These are phyloP conservation scores for Therioaphis trifolii DNA, from an alignment of 2,888 invertebrate species.

Conservation along the genomic window DNA sequence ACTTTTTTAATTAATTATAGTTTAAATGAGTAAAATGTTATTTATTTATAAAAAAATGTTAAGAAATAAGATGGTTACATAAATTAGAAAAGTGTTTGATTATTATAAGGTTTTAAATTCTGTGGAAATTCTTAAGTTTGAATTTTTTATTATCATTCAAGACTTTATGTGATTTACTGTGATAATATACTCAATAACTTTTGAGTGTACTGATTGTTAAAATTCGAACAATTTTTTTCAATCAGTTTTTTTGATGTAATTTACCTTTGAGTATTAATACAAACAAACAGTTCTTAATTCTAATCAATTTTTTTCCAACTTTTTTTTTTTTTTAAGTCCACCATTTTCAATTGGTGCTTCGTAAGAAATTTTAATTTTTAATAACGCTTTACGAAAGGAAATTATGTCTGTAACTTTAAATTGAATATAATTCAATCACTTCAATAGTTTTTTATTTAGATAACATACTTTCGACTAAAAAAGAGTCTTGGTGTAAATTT, in stretches of 20 bases:
- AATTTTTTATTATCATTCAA: no score
- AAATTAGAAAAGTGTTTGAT: background rate
- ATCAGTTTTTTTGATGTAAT: background rate
- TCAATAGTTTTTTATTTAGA: no score
- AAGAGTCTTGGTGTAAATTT: background rate
- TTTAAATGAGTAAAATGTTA: slow-evolving; percentile 10
- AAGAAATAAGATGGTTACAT: background rate
- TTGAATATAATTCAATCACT: no score
- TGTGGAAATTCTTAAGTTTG: background rate
- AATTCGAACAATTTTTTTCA: background rate
- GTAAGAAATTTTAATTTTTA: no score
- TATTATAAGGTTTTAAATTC: background rate
- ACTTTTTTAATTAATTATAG: slow-evolving; percentile 34
- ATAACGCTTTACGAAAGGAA: no score
- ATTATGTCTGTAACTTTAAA: no score
- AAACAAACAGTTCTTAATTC: background rate
- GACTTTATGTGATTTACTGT: background rate
- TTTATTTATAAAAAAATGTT: background rate
- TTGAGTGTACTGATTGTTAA: no score
- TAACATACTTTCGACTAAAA: no score
- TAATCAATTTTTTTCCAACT: background rate
- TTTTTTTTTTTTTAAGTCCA: no score
- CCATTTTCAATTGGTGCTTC: no score
- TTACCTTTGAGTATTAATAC: background rate
- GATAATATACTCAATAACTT: no score